Conservation (phyloP, 2,888 invertebrate genomes). For the Brachynemurus nebulosus region DNA sequence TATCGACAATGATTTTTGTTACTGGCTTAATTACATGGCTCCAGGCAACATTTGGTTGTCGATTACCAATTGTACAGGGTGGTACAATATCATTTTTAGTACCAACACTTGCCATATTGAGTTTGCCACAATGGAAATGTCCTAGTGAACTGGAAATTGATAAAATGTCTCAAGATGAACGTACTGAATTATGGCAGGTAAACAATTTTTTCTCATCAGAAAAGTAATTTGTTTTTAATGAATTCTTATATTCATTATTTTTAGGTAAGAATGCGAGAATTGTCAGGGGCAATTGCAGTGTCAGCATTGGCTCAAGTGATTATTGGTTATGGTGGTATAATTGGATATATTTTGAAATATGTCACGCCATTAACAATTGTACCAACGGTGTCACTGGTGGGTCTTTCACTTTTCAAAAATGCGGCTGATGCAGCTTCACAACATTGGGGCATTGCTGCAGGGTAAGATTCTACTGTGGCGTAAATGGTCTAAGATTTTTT, state of each 20-base stretch:
- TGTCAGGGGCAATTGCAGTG: constrained; percentile 72
- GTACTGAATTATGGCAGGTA: constrained; percentile 50
- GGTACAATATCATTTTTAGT: constrained; percentile 70
- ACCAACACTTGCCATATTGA: constrained; percentile 61
- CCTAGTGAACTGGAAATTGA: constrained; percentile 38
- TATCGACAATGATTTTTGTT: constrained; percentile 71
- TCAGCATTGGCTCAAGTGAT: constrained; percentile 63
- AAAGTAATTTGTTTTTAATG: too few species aligned
- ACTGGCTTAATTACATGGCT: constrained; percentile 63
- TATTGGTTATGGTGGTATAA: constrained; percentile 57
- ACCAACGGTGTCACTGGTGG: constrained; percentile 71
- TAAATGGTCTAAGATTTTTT: too few species aligned
- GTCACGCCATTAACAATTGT: constrained; percentile 75
- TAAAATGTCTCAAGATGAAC: constrained; percentile 39
- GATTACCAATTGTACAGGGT: constrained; percentile 60
- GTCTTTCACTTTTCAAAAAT: constrained; percentile 67
- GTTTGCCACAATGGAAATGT: constrained; percentile 57
- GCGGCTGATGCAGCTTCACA: constrained; percentile 67
- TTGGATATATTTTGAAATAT: constrained; percentile 57
- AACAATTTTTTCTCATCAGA: background rate
- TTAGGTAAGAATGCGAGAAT: constrained; percentile 52
- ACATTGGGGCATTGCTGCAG: constrained; percentile 70
- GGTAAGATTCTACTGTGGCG: constrained; percentile 44
- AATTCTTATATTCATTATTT: background rate
- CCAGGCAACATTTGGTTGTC: constrained; percentile 61